Evolutionary conservation across 2,888 invertebrate species (phyloP).

Genomic region (Corbicula japonica): DNA sequence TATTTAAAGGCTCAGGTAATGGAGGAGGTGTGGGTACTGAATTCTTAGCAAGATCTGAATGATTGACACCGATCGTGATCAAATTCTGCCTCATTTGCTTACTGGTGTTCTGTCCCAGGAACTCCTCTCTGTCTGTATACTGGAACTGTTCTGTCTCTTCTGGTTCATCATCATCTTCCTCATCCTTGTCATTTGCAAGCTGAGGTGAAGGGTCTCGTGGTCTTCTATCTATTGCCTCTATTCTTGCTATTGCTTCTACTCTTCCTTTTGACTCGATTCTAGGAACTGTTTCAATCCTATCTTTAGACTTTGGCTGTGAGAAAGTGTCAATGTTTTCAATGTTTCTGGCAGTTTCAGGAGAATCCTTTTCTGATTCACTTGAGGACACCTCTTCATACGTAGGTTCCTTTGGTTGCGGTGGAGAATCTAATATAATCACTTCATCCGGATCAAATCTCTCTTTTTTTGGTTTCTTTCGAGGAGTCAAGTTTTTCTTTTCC

Average conservation of each 20-base stretch:
- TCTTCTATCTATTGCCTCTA: conserved; percentile 41
- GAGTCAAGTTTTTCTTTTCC: conserved; percentile 25
- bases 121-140: conserved; percentile 66
- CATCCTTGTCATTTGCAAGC: conserved; percentile 46
- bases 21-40: conserved; percentile 47
- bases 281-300: conserved; percentile 16
- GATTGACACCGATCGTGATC: conserved; percentile 56
- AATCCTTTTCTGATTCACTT: conserved; percentile 33
- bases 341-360: background rate
- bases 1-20: conserved; percentile 38
- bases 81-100: conserved; percentile 59
- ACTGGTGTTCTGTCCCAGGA: conserved; percentile 48
- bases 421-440: conserved; percentile 18
- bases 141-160: conserved; percentile 67
- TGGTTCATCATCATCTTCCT: conserved; percentile 59
- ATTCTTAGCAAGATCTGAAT: conserved; percentile 65
- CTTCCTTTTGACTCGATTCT: too few relatives aligned
- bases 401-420: conserved; percentile 18
- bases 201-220: conserved; percentile 2
- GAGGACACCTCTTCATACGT: conserved; percentile 44
- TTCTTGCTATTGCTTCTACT: conserved; percentile 41
- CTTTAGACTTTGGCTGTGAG: background rate
- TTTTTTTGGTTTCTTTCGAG: conserved; percentile 13
- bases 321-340: too few relatives aligned
- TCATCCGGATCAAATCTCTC: conserved; percentile 27